Conservation (phyloP, 2,113 vertebrate genomes). For the Chlamydotis undulata region DNA sequence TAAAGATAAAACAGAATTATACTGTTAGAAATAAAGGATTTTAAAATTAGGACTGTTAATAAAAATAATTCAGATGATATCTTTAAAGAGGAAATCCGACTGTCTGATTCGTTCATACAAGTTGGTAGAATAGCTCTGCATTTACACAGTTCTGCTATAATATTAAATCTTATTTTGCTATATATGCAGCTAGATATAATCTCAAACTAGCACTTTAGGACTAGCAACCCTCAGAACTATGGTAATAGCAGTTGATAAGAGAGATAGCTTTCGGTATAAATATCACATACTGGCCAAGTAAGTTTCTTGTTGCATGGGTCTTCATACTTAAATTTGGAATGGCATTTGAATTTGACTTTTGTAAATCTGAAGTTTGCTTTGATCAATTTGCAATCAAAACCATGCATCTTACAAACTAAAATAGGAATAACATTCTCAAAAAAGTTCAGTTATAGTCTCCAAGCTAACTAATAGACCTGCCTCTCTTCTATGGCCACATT, state of each 20-base stretch:
- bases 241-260: not conserved
- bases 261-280: not conserved
- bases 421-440: not conserved
- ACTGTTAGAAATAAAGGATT: not conserved
- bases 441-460: not conserved
- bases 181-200: not conserved
- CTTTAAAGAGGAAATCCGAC: not conserved
- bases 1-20: not conserved
- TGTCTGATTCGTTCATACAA: not conserved
- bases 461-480: not conserved
- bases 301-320: not conserved
- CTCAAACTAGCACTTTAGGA: not conserved
- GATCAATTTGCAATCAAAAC: not conserved
- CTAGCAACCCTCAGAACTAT: not conserved
- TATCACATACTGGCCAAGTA: not conserved
- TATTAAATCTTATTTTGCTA: not conserved
- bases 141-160: not conserved
- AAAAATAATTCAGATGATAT: not conserved
- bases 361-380: not conserved
- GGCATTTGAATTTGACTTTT: not conserved
- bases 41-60: not conserved
- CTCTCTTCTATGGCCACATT: not conserved
- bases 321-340: not conserved
- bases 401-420: not conserved
- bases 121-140: not conserved